Evolutionary conservation across 1,140 invertebrate species (phyloP), one percentile per base, ranked within the genome.

Genomic region (Microplitis mediator): DNA sequence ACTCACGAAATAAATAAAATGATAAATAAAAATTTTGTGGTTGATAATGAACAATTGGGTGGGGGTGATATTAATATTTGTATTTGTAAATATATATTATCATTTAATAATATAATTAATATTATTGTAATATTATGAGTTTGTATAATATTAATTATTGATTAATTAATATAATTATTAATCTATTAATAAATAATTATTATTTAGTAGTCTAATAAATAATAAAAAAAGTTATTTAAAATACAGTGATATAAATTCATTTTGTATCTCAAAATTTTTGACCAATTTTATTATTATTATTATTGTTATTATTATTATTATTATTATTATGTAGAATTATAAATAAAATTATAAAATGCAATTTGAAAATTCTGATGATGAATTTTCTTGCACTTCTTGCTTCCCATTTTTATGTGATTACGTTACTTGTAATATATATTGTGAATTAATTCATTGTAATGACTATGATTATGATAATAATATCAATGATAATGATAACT

Each of bases 1-100:
- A 76, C 76, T 78, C 74, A 80, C 74, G 50, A 68, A 68, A 45
- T 16, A 51, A 36, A 35, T 45, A 50, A 63, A 14, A 63, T 13
- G 32, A 39, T 13, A n/a, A 36, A 32, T 62, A 60, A 23, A 23
- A 23, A 73, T 69, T 60, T 62, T 63, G 62, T 63, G 50, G 39
- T 36, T 31, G 36, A 63, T 63, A 52, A n/a, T 34, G 16, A 61
- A 69, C 23, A 54, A 64, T 36, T 16, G 64, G 72, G 72, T 68
- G 67, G 72, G 72, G 72, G 72, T 63, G 52, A 52, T 14, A 54
- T 54, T 45, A 51, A 67, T 69, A 69, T 52, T 69, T 73, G 72
- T 73, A 73, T 69, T 67, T 68, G 51, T 69, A 68, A 66, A 73
- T 67, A 69, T 39, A 73, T 67, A 69, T 39, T 66, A 45, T 45